These are phyloP conservation scores for Mylabris sibirica DNA, from an alignment of 2,888 invertebrate genomes.

Conservation along the genomic window DNA sequence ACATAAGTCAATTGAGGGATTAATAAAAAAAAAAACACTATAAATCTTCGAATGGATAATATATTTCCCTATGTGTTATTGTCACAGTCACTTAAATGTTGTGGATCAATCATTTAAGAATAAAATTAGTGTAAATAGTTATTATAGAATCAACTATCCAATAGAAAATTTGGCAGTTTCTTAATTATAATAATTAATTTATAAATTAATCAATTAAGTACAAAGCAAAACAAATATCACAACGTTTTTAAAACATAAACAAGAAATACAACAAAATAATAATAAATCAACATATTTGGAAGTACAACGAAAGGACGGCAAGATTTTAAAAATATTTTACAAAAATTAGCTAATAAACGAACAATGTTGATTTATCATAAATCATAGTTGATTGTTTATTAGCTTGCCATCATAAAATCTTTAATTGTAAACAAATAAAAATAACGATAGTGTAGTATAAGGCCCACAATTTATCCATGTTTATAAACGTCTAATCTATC, in stretches of 20 bases:
- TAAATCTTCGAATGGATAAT: conserved; percentile 36
- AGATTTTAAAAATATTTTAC: not conserved
- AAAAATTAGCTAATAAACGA: not conserved
- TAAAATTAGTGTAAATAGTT: not conserved
- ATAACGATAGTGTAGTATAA: not conserved
- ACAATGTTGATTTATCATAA: not conserved
- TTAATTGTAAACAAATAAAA: not conserved
- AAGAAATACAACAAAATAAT: not conserved
- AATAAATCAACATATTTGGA: conserved; percentile 1
- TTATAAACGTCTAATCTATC: not conserved
- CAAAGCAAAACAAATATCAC: not conserved
- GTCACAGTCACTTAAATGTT: conserved; percentile 58
- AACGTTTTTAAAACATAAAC: not conserved
- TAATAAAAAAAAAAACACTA: conserved; percentile 18
- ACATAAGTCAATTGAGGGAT: not conserved
- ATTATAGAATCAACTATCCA: not conserved
- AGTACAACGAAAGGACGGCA: conserved; percentile 13
- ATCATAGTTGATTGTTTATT: not conserved
- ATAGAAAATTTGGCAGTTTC: conserved; percentile 8
- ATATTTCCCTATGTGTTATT: conserved; percentile 58
- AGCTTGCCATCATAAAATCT: not conserved
- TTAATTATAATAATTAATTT: not conserved
- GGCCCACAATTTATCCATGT: conserved; percentile 8
- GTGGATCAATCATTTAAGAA: conserved; percentile 38
- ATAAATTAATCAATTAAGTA: not conserved